Evolutionary conservation across 2,888 invertebrate genomes (phyloP).

Genomic region (Trachelus troglodyta): DNA sequence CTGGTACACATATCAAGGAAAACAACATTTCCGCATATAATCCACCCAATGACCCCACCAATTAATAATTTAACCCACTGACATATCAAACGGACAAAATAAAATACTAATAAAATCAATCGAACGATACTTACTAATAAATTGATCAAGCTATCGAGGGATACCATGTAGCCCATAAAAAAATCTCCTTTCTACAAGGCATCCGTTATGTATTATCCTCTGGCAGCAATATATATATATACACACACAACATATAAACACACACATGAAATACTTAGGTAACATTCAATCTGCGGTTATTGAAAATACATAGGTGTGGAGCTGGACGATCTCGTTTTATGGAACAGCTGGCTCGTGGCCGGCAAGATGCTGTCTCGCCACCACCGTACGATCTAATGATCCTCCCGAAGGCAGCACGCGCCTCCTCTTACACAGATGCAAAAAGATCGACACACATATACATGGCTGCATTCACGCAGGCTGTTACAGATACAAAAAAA

Average conservation of each 20-base stretch:
- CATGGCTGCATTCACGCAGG: slow-evolving; percentile 8
- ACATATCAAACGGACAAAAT: background rate
- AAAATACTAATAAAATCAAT: background rate
- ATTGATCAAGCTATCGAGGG: background rate
- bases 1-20: background rate
- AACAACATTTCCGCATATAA: background rate
- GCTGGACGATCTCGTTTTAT: slow-evolving; percentile 11
- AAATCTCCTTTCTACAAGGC: background rate
- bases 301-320: slow-evolving; percentile 4
- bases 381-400: slow-evolving; percentile 20
- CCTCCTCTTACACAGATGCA: slow-evolving; percentile 20
- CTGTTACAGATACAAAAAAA: slow-evolving; percentile 25
- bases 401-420: slow-evolving; percentile 35
- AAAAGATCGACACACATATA: background rate
- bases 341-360: slow-evolving; percentile 22
- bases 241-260: too few relatives aligned
- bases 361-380: slow-evolving; percentile 22
- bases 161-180: background rate
- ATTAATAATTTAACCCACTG: background rate
- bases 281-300: background rate
- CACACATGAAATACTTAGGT: background rate
- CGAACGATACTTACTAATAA: background rate
- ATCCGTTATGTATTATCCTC: background rate
- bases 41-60: background rate
- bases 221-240: background rate